Conservation (phyloP, 1,140 invertebrate species). For the Cyphomyrmex costatus region DNA sequence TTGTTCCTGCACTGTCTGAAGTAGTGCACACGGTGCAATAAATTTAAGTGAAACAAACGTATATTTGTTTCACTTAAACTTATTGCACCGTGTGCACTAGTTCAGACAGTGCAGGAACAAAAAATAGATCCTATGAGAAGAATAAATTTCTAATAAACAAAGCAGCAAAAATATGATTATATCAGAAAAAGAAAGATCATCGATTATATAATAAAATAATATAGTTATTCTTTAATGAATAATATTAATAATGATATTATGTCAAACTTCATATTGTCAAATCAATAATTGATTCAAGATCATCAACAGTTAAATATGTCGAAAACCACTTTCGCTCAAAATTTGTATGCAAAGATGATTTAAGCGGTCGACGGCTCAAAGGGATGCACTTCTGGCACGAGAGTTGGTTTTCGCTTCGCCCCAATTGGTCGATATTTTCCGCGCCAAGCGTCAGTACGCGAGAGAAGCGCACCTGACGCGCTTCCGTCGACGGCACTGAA, state of each 20-base stretch:
- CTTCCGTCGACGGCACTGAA: constrained; percentile 53
- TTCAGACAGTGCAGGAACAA: no score
- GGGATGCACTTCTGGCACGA: constrained; percentile 13
- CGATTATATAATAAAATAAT: neutral
- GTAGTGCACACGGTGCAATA: no score
- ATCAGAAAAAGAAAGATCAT: neutral
- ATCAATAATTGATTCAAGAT: neutral
- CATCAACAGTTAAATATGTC: no score
- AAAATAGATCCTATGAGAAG: no score
- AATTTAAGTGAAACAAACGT: no score
- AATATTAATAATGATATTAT: neutral
- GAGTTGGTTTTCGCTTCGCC: constrained; percentile 45
- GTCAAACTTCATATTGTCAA: neutral
- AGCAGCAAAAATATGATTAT: neutral
- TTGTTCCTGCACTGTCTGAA: no score
- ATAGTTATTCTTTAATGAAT: neutral
- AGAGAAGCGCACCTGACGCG: constrained; percentile 32
- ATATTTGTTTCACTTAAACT: no score
- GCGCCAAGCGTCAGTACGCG: constrained; percentile 19
- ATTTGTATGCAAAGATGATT: constrained; percentile 13
- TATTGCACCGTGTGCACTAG: no score
- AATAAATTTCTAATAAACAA: neutral
- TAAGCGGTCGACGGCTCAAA: constrained; percentile 6
- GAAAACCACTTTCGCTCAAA: neutral
- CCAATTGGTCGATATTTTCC: constrained; percentile 65